A percentile compares a stretch with the other conserved stretches of the same genome.
These are phyloP conservation scores for Apostichopus japonicus DNA, from an alignment of 35 echinoderm and acorn worm genomes.

Conservation along the genomic window DNA sequence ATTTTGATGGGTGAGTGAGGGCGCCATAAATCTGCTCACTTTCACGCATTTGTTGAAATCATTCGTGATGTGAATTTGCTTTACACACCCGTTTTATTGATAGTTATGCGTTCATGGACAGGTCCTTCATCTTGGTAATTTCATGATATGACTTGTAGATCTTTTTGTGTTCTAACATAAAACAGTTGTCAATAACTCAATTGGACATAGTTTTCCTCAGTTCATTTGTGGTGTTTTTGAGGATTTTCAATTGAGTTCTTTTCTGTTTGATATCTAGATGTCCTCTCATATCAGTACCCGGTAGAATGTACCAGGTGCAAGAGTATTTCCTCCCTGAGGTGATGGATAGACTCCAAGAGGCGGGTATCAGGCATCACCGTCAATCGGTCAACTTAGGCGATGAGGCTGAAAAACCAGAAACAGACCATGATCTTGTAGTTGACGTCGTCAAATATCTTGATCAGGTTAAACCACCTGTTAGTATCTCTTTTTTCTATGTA, in stretches of 20 bases:
- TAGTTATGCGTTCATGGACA: too few relatives aligned
- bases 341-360: slow-evolving; percentile 16
- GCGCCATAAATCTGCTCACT: background rate
- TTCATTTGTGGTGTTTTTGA: too few relatives aligned
- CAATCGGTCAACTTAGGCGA: background rate
- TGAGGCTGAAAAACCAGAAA: slow-evolving; percentile 34
- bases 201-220: too few relatives aligned
- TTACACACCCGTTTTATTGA: too few relatives aligned
- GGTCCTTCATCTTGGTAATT: too few relatives aligned
- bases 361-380: background rate
- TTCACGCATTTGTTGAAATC: too few relatives aligned
- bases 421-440: slow-evolving; percentile 73
- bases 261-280: slow-evolving; percentile 56
- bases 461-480: slow-evolving; percentile 56
- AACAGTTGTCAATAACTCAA: too few relatives aligned
- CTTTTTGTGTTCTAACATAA: too few relatives aligned
- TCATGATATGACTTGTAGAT: too few relatives aligned
- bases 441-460: slow-evolving; percentile 75
- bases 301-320: slow-evolving; percentile 81
- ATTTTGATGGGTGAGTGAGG: slow-evolving; percentile 78
- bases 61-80: too few relatives aligned
- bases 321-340: slow-evolving; percentile 82
- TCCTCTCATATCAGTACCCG: slow-evolving; percentile 80
- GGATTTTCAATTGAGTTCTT: too few relatives aligned
- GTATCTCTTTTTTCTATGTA: too few relatives aligned